These are phyloP conservation scores for Hyla sarda DNA, from an alignment of 2,113 vertebrate species.

Conservation along the genomic window DNA sequence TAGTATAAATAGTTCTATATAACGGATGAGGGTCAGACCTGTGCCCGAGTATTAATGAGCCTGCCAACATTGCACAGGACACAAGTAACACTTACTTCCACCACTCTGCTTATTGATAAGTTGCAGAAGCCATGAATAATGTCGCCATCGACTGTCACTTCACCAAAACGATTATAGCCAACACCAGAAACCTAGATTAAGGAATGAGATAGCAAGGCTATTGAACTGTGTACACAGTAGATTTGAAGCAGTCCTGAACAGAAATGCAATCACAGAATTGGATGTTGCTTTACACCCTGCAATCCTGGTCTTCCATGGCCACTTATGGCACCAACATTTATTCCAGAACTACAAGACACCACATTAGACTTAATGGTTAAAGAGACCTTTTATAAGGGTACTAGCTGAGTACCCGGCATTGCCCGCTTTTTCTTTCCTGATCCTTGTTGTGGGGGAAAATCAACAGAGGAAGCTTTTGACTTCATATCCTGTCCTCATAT, in stretches of 20 bases:
- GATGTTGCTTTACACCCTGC: too few relatives aligned
- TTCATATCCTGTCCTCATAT: too few relatives aligned
- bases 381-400: too few relatives aligned
- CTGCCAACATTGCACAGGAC: neutral
- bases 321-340: too few relatives aligned
- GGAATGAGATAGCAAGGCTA: neutral
- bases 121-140: conserved; percentile 91
- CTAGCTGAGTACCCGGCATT: too few relatives aligned
- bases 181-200: conserved; percentile 89
- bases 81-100: conserved; percentile 81
- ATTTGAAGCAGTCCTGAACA: neutral
- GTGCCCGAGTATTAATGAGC: neutral
- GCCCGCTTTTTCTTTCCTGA: too few relatives aligned
- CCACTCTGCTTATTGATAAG: conserved; percentile 84
- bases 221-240: neutral
- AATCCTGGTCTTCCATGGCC: too few relatives aligned
- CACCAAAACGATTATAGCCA: conserved; percentile 92
- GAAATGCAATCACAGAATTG: neutral
- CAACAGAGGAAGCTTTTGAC: too few relatives aligned
- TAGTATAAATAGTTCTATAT: neutral
- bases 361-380: too few relatives aligned
- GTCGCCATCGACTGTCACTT: conserved; percentile 88
- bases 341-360: too few relatives aligned
- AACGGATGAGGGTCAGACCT: neutral
- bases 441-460: too few relatives aligned